phyloP scores from a whole-genome alignment of 2,797 vertebrate genomes.

The Dendrocincla fuliginosa region DNA sequence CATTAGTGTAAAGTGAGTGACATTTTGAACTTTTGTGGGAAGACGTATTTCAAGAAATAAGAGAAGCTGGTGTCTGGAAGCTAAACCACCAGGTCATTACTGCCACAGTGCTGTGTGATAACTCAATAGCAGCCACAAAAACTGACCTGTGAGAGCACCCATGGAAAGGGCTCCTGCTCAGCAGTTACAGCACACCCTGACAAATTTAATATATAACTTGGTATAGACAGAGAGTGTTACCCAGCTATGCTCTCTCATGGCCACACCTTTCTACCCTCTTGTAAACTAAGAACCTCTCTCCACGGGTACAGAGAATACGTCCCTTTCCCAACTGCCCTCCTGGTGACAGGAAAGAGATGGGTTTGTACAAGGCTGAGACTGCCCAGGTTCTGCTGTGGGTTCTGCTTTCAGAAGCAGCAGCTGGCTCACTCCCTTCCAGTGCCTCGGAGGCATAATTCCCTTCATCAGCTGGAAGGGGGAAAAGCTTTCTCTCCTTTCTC shows the following conservation, averaged over 20 bases:
- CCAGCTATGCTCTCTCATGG: not conserved
- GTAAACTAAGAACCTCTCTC: not conserved
- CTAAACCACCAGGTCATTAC: not conserved
- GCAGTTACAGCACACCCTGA: not conserved
- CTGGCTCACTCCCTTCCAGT: not conserved
- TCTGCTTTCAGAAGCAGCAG: not conserved
- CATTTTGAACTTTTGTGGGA: slow-evolving; percentile 35
- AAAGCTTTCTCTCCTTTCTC: not conserved
- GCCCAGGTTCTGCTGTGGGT: not conserved
- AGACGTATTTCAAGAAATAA: not conserved
- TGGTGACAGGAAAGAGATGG: not conserved
- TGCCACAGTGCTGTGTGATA: not conserved
- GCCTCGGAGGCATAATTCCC: not conserved
- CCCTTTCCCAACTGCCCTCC: not conserved
- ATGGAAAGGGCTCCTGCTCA: not conserved
- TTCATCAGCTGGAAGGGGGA: not conserved
- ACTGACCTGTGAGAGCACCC: not conserved
- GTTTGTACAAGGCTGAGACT: not conserved
- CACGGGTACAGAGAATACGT: not conserved
- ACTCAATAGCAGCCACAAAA: not conserved
- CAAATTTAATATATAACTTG: not conserved
- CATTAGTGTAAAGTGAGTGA: slow-evolving; percentile 35
- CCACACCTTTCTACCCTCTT: not conserved
- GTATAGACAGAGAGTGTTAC: not conserved
- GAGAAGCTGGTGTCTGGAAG: slow-evolving; percentile 34